These are phyloP conservation scores for Aleadryas rufinucha DNA, from an alignment of 2,113 vertebrate genomes.

Conservation along the genomic window DNA sequence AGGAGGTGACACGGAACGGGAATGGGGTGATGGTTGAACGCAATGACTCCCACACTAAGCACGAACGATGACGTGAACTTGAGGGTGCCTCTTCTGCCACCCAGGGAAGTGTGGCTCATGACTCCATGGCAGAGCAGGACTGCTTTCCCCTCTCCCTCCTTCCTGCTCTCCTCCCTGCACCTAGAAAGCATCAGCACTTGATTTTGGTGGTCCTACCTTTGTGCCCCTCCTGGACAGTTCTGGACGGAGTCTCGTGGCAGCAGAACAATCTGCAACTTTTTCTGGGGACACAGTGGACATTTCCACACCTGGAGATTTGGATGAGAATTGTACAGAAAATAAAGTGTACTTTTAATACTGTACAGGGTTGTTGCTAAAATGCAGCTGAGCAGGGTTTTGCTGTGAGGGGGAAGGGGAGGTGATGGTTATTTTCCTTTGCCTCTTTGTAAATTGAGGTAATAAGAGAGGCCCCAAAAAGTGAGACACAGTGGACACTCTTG, in stretches of 20 bases:
- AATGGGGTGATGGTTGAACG: constrained; percentile 76
- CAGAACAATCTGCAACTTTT: neutral
- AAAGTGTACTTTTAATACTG: constrained; percentile 65
- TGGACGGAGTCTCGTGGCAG: neutral
- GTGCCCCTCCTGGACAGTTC: neutral
- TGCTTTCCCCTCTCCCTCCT: neutral
- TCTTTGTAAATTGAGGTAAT: neutral
- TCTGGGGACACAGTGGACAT: neutral
- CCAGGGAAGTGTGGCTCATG: neutral
- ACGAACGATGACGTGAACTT: constrained; percentile 82
- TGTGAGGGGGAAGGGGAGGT: neutral
- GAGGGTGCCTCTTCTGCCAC: neutral
- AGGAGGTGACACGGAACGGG: constrained; percentile 73
- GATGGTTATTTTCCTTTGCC: neutral
- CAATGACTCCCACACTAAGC: constrained; percentile 77
- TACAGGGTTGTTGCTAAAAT: neutral
- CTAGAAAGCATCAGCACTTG: constrained; percentile 32
- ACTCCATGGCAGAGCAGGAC: neutral
- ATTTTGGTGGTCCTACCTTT: neutral
- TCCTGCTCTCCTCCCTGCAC: neutral
- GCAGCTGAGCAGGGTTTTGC: neutral
- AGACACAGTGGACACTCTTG: neutral
- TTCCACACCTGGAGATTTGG: neutral
- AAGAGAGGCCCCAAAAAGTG: neutral
- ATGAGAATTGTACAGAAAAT: constrained; percentile 59